Percentiles rank a stretch among this genome's conserved stretches.
Conservation (phyloP, 1,140 invertebrate species). For the Centruroides sculpturatus region DNA sequence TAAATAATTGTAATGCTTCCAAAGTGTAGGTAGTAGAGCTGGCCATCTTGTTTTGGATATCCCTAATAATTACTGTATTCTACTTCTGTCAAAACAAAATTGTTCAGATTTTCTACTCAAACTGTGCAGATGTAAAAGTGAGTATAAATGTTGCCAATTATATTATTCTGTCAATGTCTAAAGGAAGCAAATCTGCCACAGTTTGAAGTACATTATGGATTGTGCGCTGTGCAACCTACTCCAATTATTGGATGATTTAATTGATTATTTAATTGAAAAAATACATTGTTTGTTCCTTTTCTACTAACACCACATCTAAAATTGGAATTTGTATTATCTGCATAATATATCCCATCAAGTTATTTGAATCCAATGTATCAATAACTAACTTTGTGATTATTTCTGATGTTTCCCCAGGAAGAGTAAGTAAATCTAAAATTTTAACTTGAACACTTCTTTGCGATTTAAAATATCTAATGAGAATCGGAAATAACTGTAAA, state of each 20-base stretch:
- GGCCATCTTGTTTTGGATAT: background rate
- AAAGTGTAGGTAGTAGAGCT: background rate
- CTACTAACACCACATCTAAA: background rate
- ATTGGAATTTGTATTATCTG: constrained; percentile 1
- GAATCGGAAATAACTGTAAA: background rate
- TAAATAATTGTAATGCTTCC: background rate
- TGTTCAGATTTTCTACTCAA: constrained; percentile 21
- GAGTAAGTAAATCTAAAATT: too few relatives aligned
- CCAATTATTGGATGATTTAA: background rate
- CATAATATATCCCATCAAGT: constrained; percentile 2
- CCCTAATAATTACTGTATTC: background rate
- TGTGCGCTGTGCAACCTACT: constrained; percentile 2
- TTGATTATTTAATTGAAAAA: background rate
- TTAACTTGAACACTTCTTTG: too few relatives aligned
- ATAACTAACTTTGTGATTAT: background rate
- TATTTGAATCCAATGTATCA: background rate
- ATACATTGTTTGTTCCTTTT: constrained; percentile 7
- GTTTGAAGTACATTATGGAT: constrained; percentile 4
- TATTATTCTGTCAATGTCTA: constrained; percentile 23
- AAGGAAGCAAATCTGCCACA: constrained; percentile 20
- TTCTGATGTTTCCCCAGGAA: background rate
- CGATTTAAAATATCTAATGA: background rate
- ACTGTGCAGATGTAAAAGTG: constrained; percentile 25
- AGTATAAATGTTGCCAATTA: constrained; percentile 23
- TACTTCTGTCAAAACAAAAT: background rate